These are phyloP conservation scores for Holothuria leucospilota DNA, from an alignment of 53 echinoderm and acorn worm genomes.

Conservation along the genomic window DNA sequence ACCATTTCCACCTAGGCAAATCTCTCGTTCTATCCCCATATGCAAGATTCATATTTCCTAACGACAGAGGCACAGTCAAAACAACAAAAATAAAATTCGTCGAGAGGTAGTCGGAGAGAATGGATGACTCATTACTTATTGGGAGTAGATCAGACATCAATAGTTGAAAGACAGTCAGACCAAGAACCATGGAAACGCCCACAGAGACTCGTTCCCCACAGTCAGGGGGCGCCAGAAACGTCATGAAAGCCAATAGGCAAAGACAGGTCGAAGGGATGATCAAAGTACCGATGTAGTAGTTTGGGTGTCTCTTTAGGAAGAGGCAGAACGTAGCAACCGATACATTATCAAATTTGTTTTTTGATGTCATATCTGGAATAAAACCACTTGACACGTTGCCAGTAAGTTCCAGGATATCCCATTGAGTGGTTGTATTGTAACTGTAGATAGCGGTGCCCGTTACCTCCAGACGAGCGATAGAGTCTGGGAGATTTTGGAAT, in stretches of 20 bases:
- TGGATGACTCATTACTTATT: background rate
- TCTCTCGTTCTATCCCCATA: background rate
- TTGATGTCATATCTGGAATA: background rate
- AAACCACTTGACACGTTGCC: no score
- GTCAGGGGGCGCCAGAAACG: slow-evolving; percentile 16
- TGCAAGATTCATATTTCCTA: slow-evolving; percentile 4
- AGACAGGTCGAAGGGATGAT: background rate
- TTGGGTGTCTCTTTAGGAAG: no score
- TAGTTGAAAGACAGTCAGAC: slow-evolving; percentile 29
- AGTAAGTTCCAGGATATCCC: background rate
- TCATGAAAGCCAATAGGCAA: background rate
- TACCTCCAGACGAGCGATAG: background rate
- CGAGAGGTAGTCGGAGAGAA: background rate
- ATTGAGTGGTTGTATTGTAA: background rate
- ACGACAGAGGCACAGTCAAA: slow-evolving; percentile 19
- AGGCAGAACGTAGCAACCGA: no score
- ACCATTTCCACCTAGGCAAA: background rate
- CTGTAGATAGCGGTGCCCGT: background rate
- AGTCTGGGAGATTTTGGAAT: background rate
- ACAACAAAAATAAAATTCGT: slow-evolving; percentile 9
- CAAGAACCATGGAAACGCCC: slow-evolving; percentile 34
- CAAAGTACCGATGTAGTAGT: no score
- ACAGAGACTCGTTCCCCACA: slow-evolving; percentile 25
- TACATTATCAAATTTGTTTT: background rate
- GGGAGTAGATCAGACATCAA: slow-evolving; percentile 38